A percentile compares a stretch with the other conserved stretches of the same genome.
phyloP scores from a whole-genome alignment of 2,888 invertebrate species.

The Drosophila ezoana region DNA sequence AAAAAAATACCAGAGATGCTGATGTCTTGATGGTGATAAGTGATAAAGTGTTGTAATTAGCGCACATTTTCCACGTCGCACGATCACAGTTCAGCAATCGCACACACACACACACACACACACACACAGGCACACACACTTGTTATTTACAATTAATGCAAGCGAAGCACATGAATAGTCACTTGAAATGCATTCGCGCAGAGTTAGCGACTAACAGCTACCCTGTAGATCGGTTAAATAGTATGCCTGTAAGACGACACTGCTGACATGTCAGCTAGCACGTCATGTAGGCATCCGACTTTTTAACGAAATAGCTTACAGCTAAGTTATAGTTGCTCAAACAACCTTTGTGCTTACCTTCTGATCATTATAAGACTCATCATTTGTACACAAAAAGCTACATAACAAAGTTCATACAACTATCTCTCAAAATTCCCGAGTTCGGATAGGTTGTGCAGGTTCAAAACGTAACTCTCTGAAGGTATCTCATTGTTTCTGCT shows the following conservation, averaged over 20 bases:
- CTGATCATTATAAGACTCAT: no score
- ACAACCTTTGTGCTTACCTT: no score
- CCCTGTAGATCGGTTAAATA: constrained; percentile 15
- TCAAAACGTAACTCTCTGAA: no score
- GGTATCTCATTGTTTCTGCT: no score
- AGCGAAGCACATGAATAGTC: not conserved
- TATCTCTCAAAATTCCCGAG: not conserved
- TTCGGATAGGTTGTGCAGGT: not conserved
- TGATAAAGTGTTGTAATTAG: constrained; percentile 74
- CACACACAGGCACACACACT: constrained; percentile 3
- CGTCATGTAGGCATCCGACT: not conserved
- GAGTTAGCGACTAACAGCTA: not conserved
- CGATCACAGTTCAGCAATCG: constrained; percentile 25
- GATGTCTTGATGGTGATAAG: constrained; percentile 27
- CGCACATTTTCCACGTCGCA: constrained; percentile 61
- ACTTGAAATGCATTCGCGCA: not conserved
- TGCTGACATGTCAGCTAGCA: not conserved
- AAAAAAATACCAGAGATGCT: constrained; percentile 32
- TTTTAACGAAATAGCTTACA: no score
- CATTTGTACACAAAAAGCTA: no score
- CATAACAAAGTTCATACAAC: not conserved
- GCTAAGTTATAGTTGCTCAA: no score
- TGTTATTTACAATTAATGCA: constrained; percentile 28
- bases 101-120: constrained; percentile 11
- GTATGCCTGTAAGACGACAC: not conserved